Percentiles rank a stretch among this genome's conserved stretches.
These are phyloP conservation scores for Mallateleia sp. DNA, from an alignment of 2,888 invertebrate species.

Conservation along the genomic window DNA sequence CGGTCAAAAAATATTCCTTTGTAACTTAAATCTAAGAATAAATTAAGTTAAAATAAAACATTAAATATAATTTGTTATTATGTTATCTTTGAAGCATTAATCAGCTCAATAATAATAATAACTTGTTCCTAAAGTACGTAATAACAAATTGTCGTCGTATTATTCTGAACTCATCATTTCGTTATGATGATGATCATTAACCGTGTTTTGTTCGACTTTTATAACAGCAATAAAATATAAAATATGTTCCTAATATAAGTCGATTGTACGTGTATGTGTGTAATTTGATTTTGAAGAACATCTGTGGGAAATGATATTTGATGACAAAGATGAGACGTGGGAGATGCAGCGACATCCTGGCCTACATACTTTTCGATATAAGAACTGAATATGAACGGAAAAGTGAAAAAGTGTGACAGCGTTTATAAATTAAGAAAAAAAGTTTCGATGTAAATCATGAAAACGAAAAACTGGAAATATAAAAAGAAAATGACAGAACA, in stretches of 20 bases:
- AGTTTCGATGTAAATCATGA: conserved; percentile 28
- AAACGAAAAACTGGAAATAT: conserved; percentile 50
- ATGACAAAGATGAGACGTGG: conserved; percentile 53
- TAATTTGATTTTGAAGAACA: conserved; percentile 55
- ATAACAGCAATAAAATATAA: conserved; percentile 50
- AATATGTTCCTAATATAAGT: conserved; percentile 42
- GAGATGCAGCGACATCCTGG: conserved; percentile 48
- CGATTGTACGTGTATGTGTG: too few species aligned
- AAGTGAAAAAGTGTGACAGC: conserved; percentile 64
- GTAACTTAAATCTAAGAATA: not conserved
- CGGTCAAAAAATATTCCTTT: not conserved
- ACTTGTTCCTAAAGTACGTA: too few species aligned
- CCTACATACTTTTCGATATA: conserved; percentile 61
- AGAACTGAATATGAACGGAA: conserved; percentile 44
- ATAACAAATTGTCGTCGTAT: not conserved
- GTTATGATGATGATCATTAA: conserved; percentile 20
- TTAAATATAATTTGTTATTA: not conserved
- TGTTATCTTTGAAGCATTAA: not conserved
- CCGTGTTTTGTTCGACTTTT: conserved; percentile 42
- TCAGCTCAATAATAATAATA: not conserved
- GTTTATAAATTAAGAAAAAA: conserved; percentile 57
- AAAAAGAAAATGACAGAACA: conserved; percentile 29
- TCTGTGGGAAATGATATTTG: conserved; percentile 60
- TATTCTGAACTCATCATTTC: conserved; percentile 4
- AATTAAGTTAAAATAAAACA: not conserved